Percentiles rank a stretch among this genome's conserved stretches.
Conservation (phyloP, 23 tunicate species). For the Trididemnum miniatum region DNA sequence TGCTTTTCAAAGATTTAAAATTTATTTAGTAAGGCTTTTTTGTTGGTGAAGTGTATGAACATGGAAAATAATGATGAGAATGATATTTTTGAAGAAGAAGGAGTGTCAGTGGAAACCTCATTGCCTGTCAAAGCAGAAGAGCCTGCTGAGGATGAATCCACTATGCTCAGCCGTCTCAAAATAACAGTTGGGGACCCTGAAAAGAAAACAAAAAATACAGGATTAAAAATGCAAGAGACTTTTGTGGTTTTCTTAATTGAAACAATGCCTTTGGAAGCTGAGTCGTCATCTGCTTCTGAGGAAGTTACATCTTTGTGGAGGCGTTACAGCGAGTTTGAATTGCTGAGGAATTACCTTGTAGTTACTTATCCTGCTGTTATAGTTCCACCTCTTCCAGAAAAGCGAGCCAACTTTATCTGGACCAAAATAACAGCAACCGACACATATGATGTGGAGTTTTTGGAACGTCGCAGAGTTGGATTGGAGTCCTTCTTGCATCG, state of each 20-base stretch:
- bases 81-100: slow-evolving; percentile 65
- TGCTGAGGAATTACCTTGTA: slow-evolving; percentile 70
- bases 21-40: too few species aligned
- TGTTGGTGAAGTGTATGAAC: too few species aligned
- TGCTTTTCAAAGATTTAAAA: too few species aligned
- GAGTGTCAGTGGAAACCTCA: slow-evolving; percentile 37
- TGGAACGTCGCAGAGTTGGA: slow-evolving; percentile 75
- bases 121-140: background rate
- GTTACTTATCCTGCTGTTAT: slow-evolving; percentile 78
- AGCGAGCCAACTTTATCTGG: slow-evolving; percentile 83
- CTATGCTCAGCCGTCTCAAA: slow-evolving; percentile 42
- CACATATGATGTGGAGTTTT: slow-evolving; percentile 75
- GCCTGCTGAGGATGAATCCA: background rate
- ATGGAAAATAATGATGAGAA: slow-evolving; percentile 26
- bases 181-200: slow-evolving; percentile 91
- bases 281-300: background rate
- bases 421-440: slow-evolving; percentile 70
- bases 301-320: slow-evolving; percentile 83
- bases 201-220: slow-evolving; percentile 49
- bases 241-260: slow-evolving; percentile 80
- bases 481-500: slow-evolving; percentile 84
- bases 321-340: slow-evolving; percentile 88
- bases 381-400: slow-evolving; percentile 90
- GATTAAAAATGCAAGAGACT: slow-evolving; percentile 91
- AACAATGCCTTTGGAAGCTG: slow-evolving; percentile 41